A percentile compares a stretch with the other conserved stretches of the same genome.
phyloP scores from a whole-genome alignment of 2,888 invertebrate species.

The Suillia variegata region DNA sequence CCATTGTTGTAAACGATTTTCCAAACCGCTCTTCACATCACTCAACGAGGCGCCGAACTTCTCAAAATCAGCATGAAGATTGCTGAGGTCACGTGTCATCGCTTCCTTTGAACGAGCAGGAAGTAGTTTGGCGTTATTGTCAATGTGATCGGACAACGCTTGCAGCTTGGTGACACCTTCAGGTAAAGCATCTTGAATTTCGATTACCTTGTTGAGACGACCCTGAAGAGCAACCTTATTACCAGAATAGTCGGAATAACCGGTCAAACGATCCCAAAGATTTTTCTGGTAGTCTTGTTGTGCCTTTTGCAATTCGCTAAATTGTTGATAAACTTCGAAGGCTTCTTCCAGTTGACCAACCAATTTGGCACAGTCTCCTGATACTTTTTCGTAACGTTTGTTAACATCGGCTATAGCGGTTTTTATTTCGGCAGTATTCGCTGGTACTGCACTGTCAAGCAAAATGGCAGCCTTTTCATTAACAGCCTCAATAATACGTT shows the following conservation, averaged over 20 bases:
- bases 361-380: slow-evolving; percentile 69
- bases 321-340: slow-evolving; percentile 82
- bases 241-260: slow-evolving; percentile 84
- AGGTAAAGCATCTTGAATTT: slow-evolving; percentile 77
- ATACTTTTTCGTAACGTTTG: slow-evolving; percentile 75
- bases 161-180: slow-evolving; percentile 80
- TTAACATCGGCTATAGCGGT: slow-evolving; percentile 75
- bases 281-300: slow-evolving; percentile 90
- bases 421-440: slow-evolving; percentile 66
- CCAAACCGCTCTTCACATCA: slow-evolving; percentile 79
- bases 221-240: slow-evolving; percentile 85
- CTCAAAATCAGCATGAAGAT: slow-evolving; percentile 81
- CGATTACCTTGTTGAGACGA: slow-evolving; percentile 78
- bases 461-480: slow-evolving; percentile 84
- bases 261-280: slow-evolving; percentile 84
- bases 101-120: slow-evolving; percentile 84
- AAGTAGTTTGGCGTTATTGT: slow-evolving; percentile 71
- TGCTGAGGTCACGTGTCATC: slow-evolving; percentile 80
- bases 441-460: slow-evolving; percentile 63
- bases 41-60: slow-evolving; percentile 78
- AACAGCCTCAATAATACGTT: slow-evolving; percentile 86
- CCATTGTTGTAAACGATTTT: slow-evolving; percentile 88
- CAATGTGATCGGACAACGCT: slow-evolving; percentile 75
- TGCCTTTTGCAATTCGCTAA: slow-evolving; percentile 82
- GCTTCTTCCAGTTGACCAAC: slow-evolving; percentile 77